phyloP scores from a whole-genome alignment of 2,797 vertebrate genomes.

The Premnoplex brunnescens region DNA sequence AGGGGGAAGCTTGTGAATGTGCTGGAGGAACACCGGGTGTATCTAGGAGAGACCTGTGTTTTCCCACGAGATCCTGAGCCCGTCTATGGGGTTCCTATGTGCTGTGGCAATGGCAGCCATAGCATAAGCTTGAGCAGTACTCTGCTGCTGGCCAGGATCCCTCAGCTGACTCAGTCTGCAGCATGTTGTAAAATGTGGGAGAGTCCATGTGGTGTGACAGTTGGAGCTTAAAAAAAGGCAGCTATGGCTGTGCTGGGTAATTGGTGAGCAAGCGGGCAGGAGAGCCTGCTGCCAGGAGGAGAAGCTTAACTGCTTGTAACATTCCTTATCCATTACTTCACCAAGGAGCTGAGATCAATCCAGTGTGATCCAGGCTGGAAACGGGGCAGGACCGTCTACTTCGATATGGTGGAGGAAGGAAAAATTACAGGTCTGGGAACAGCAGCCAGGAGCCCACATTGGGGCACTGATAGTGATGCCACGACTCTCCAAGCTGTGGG shows the following conservation, averaged over 20 bases:
- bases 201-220: background rate
- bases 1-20: background rate
- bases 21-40: fast-evolving
- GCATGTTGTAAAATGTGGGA: background rate
- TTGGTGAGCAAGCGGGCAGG: background rate
- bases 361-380: background rate
- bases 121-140: background rate
- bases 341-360: background rate
- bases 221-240: background rate
- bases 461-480: fast-evolving
- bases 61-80: background rate
- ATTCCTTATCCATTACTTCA: conserved; percentile 5
- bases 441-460: background rate
- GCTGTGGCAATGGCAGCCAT: background rate
- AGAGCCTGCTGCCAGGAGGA: background rate
- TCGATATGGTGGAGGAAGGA: background rate
- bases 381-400: fast-evolving
- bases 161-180: background rate
- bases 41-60: background rate
- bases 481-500: background rate
- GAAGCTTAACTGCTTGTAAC: background rate
- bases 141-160: background rate
- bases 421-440: background rate
- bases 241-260: background rate
- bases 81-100: background rate